Evolutionary conservation across 2,888 invertebrate genomes (phyloP), one percentile per base, ranked within the genome.

Genomic region (Rhingia campestris): DNA sequence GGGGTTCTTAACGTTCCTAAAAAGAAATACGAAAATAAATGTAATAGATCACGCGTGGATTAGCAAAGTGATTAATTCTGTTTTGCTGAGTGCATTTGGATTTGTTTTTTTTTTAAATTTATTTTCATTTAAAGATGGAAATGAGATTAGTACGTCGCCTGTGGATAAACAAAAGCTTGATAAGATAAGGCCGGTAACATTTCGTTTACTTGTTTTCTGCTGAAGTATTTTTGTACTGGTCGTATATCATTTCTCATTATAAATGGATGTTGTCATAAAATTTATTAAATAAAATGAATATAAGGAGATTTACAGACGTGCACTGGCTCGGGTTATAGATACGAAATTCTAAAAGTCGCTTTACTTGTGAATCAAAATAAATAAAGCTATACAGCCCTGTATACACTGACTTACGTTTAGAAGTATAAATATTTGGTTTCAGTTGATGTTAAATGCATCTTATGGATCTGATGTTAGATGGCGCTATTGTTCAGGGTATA

Each of bases 1-100:
- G 0, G 94, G 93, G 90, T 95, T 95, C 88, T 93, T 93, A 77
- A 93, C 92, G 79, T 93, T 92, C 63, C 92, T 92, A 63, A 0
- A 88, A 61, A 61, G 63, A 80, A 58, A 63, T 56, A 22, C 30
- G 10, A 39, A 54, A 59, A 9, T 0, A 53, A 9, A 66, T 37
- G 39, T 30, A 43, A n/a, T 22, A 22, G 22, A 22, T 22, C 22
- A 22, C 14, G 14, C 4, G 5, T 2, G 63, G 63, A 73, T 73
- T 63, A 81, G 14, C 4, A 14, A 37, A 30, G 56, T 70, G 70
- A 77, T 63, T 33, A 75, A 75, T 74, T 58, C 51, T 53, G 3
- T 59, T 45, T 49, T 47, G 3, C 45, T 56, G 37, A 69, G 54
- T 77, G 69, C 69, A 63, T 30, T 47, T 10, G 6, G 6, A 22